Evolutionary conservation across 35 echinoderm and acorn worm species (phyloP), one percentile per base, ranked within the genome.

Genomic region (Stichopus chloronotus): DNA sequence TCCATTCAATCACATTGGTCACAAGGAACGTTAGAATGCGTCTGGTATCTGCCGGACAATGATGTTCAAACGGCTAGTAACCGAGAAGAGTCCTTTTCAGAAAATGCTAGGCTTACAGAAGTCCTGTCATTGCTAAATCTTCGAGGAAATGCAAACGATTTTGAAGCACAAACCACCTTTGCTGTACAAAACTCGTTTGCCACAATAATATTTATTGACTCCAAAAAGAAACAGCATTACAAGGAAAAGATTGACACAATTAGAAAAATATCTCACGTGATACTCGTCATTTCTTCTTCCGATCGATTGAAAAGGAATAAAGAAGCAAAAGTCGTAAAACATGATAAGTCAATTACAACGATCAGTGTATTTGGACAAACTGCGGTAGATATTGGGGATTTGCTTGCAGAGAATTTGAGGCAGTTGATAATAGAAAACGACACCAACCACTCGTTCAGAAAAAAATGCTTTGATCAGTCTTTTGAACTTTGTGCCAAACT

Each of bases 41-140:
- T 19, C 22, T 88, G 86, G 86, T 61, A 20, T 59, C 63, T 88
- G 11, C 86, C 86, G 54, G 88, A 74, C n/a, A 56, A 91, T 78
- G 72, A 17, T 55, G 12, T 19, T 63, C 56, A 13, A 72, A 6
- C 21, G 1, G 4, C 14, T 2, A 1, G 59, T 0, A n/a, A 5
- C 0, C 7, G 4, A 4, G 1, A 72, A 7, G 16, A 72, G 3
- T 20, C 21, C 12, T 0, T 1, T 22, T 0, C 5, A 88, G 5
- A 23, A 88, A 63, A 22, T 5, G 0, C 1, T 5, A 88, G 5
- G 16, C 52, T 88, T 25, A 25, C 0, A 22, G 25, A 30, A 63
- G 54, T 24, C 2, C 14, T 88, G 7, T 58, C 20, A 20, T 23
- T 88, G n/a, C 25, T 60, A 63, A 88, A 88, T 63, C 58, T 88